Conservation (phyloP, 2,113 vertebrate species). For the Psettodes erumei region DNA sequence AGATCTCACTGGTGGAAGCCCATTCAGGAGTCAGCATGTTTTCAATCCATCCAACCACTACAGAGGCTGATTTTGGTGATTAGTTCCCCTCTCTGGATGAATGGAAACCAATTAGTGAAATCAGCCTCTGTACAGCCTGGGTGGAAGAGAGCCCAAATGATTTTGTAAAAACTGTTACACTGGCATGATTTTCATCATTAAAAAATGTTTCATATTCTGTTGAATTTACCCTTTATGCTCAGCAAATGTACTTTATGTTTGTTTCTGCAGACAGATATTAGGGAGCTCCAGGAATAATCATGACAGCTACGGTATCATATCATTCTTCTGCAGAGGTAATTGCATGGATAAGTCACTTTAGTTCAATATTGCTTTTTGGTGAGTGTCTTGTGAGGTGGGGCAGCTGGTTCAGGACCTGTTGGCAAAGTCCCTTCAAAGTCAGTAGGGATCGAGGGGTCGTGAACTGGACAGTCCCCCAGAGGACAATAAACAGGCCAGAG, state of each 20-base stretch:
- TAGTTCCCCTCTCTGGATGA: conserved; percentile 76
- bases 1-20: conserved; percentile 21
- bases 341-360: conserved; percentile 3
- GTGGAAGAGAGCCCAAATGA: conserved; percentile 51
- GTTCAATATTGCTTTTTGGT: conserved; percentile 55
- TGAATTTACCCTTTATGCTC: conserved; percentile 20
- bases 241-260: conserved; percentile 27
- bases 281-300: conserved; percentile 9
- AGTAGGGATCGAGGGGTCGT: conserved; percentile 65
- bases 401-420: conserved; percentile 65
- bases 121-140: conserved; percentile 65
- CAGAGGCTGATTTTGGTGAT: conserved; percentile 70
- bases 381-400: conserved; percentile 38
- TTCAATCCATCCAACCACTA: conserved; percentile 57
- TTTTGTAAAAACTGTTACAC: conserved; percentile 54
- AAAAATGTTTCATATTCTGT: conserved; percentile 32
- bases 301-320: background rate
- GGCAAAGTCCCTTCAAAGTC: conserved; percentile 59
- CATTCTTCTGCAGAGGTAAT: conserved; percentile 11
- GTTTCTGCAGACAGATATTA: conserved; percentile 24
- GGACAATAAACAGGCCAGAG: conserved; percentile 73
- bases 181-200: conserved; percentile 61
- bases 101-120: conserved; percentile 75
- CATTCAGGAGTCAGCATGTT: conserved; percentile 57
- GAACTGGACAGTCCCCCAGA: conserved; percentile 75